Conservation (phyloP, 1,140 invertebrate genomes). For the Drosophila neocordata region DNA sequence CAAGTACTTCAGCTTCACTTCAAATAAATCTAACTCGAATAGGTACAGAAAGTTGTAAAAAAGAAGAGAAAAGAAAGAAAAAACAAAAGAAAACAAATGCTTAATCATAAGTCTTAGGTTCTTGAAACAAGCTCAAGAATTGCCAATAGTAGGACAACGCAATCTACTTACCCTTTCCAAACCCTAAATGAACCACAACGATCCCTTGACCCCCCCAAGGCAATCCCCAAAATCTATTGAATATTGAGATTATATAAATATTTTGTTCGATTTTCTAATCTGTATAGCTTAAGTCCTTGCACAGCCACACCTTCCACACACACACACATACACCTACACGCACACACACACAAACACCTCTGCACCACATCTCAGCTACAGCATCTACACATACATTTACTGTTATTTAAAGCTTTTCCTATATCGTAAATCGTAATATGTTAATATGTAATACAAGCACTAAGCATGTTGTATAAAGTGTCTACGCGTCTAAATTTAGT, state of each 20-base stretch:
- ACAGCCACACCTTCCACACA: conserved; percentile 23
- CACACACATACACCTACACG: conserved; percentile 1
- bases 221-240: conserved; percentile 19
- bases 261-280: conserved; percentile 26
- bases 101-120: conserved; percentile 59
- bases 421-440: conserved; percentile 61
- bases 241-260: conserved; percentile 63
- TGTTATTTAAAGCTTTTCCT: conserved; percentile 70
- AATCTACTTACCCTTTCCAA: not conserved
- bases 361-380: conserved; percentile 35
- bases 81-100: conserved; percentile 36
- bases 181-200: not conserved
- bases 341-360: conserved; percentile 3
- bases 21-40: conserved; percentile 10
- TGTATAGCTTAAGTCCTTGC: conserved; percentile 30
- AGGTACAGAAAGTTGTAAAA: conserved; percentile 46
- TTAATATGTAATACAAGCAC: conserved; percentile 39
- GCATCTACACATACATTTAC: conserved; percentile 47
- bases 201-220: not conserved
- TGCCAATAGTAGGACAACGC: conserved; percentile 29
- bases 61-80: not conserved
- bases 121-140: conserved; percentile 45
- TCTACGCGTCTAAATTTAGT: conserved; percentile 72
- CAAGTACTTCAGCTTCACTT: conserved; percentile 27
- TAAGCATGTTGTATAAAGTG: conserved; percentile 72